Evolutionary conservation across 2,797 vertebrate species (phyloP).

Genomic region (Silurus aristotelis): DNA sequence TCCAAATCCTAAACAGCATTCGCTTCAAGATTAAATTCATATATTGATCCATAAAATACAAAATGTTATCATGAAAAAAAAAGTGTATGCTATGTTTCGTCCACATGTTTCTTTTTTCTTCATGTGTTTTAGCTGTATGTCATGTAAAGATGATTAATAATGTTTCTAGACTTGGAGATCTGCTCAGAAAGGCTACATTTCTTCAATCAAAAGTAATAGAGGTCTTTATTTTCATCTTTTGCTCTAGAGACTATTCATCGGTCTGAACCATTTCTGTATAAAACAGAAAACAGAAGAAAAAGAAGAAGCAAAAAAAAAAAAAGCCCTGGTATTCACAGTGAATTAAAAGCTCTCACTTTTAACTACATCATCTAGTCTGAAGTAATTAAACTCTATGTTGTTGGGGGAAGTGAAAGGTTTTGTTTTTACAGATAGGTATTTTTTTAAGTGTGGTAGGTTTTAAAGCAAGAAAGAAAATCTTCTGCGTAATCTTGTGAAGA

Average conservation of each 20-base stretch:
- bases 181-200: not conserved
- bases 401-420: constrained; percentile 9
- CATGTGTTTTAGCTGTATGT: not conserved
- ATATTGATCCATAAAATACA: not conserved
- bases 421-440: constrained; percentile 14
- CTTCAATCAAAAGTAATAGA: not conserved
- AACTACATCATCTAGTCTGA: constrained; percentile 58
- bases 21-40: not conserved
- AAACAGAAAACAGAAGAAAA: constrained; percentile 24
- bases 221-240: not conserved
- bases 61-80: not conserved
- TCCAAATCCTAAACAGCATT: constrained; percentile 49
- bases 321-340: constrained; percentile 33
- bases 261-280: constrained; percentile 5
- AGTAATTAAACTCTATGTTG: constrained; percentile 50
- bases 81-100: not conserved
- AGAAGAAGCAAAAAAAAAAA: too few species aligned
- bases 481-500: not conserved
- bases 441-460: constrained; percentile 15
- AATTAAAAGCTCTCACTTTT: constrained; percentile 56
- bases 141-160: not conserved
- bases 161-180: not conserved
- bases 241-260: constrained; percentile 18
- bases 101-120: not conserved
- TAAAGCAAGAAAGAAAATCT: not conserved